phyloP scores from a whole-genome alignment of 2,113 vertebrate species.

The Silurus glanis region DNA sequence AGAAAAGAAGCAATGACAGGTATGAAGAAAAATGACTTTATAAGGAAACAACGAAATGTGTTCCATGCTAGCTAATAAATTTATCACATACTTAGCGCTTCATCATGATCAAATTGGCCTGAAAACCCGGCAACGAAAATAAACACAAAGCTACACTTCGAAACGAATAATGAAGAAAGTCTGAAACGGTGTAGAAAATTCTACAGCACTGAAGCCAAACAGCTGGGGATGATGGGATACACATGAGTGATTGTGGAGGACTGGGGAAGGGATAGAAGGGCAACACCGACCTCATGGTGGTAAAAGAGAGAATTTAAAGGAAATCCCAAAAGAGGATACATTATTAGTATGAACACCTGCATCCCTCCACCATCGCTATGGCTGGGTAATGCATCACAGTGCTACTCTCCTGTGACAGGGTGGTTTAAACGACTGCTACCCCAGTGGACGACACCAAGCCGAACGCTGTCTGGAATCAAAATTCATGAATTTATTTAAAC shows the following conservation, averaged over 20 bases:
- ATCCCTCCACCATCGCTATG: conserved; percentile 3
- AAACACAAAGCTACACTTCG: background rate
- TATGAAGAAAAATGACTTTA: conserved; percentile 15
- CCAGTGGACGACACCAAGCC: background rate
- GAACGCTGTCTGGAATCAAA: background rate
- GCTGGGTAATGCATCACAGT: background rate
- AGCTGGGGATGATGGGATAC: conserved; percentile 41
- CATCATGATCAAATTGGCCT: background rate
- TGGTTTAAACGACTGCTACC: conserved; percentile 17
- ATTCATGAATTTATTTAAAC: background rate
- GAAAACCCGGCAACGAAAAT: background rate
- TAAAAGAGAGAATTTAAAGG: background rate
- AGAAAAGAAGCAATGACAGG: conserved; percentile 33
- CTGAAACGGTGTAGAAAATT: background rate
- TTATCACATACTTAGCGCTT: background rate
- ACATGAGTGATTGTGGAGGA: conserved; percentile 27
- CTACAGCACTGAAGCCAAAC: conserved; percentile 6
- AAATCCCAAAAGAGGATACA: conserved; percentile 48
- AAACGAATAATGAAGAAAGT: background rate
- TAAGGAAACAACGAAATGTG: background rate
- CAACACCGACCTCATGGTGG: conserved; percentile 15
- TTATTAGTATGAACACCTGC: conserved; percentile 42
- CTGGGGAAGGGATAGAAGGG: background rate
- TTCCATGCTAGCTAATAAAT: background rate
- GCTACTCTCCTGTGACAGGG: conserved; percentile 5